Evolutionary conservation across 2,888 invertebrate species (phyloP), one percentile per base, ranked within the genome.

Genomic region (Lathronympha strigana): DNA sequence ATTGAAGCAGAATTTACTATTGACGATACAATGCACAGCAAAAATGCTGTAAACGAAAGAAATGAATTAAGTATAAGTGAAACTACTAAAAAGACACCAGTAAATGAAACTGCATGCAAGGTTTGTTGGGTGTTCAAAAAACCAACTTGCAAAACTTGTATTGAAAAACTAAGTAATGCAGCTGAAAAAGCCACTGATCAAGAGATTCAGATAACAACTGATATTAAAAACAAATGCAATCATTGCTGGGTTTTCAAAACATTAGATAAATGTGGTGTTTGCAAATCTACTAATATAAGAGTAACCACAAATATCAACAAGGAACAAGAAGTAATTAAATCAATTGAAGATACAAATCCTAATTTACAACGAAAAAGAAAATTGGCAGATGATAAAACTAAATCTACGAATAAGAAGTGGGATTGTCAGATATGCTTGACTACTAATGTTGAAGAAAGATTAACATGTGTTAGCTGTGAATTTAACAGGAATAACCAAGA

Each of bases 401-500:
- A 45, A 23, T 0, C 17, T 13, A 73, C 67, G 40, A 68, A 64
- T 54, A 55, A 53, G 3, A 75, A 73, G 69, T 87, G 87, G 88
- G 71, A 79, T 68, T 86, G 87, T 61, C 67, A 72, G 43, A 66
- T 84, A 61, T 88, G 86, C 61, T 71, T 84, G 4, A 80, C 78
- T 2, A 70, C 64, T 11, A 86, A 80, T 43, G 72, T 72, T 33
- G 40, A 21, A 17, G 62, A 80, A 13, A 80, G 76, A 68, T 61
- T 71, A 2, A 69, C 66, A 31, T 87, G 87, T 60, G 54, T 68
- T 6, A 87, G 85, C 67, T 88, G 87, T 76, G 84, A 78, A 67
- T 68, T 72, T 15, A 69, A 72, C 23, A 70, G 60, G 58, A 28
- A 33, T 5, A 31, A 23, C 33, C 50, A 33, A 23, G 60, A 72